Evolutionary conservation across 1,140 invertebrate genomes (phyloP), one percentile per base, ranked within the genome.

Genomic region (Halotydeus destructor): DNA sequence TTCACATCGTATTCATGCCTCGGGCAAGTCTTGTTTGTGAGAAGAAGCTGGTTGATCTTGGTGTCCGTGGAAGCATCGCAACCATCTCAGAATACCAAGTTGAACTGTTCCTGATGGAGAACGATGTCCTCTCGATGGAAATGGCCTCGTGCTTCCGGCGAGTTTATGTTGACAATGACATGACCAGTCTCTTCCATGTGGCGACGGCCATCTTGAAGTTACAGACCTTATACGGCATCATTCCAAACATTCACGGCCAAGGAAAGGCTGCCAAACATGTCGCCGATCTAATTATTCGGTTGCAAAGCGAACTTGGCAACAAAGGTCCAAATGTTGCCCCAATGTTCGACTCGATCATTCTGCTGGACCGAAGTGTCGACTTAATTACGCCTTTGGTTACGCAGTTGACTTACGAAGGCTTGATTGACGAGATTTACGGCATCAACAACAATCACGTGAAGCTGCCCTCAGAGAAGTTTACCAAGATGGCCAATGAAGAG

Each of bases 401-500:
- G 0, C 93, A 98, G 54, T 67, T 96, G 14, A 97, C 89, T 0
- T 98, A 97, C 57, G 89, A 97, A 63, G 93, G 89, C 14, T 64
- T 97, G 9, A 85, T 98, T 50, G 93, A 93, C 65, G 80, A 85
- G 64, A 70, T 82, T 48, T 86, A 76, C 63, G 70, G 70, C 24
- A 75, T 80, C 34, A 66, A 68, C 54, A 70, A 70, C 49, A 74
- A 74, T 75, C 77, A 76, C 43, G 77, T 82, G 0, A 71, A 76
- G 45, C 69, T 94, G 48, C 83, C 86, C 24, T 71, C 75, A 1
- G 74, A 80, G 49, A 82, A 77, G 56, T 88, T 93, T 57, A 62
- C 70, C 2, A 21, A 45, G 27, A 25, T 30, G 8, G 63, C 58
- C 0, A 70, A 76, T 45, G 74, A 76, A 51, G 27, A 33, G 12